Evolutionary conservation across 2,888 invertebrate genomes (phyloP).

Genomic region (Abrostola triplasia): DNA sequence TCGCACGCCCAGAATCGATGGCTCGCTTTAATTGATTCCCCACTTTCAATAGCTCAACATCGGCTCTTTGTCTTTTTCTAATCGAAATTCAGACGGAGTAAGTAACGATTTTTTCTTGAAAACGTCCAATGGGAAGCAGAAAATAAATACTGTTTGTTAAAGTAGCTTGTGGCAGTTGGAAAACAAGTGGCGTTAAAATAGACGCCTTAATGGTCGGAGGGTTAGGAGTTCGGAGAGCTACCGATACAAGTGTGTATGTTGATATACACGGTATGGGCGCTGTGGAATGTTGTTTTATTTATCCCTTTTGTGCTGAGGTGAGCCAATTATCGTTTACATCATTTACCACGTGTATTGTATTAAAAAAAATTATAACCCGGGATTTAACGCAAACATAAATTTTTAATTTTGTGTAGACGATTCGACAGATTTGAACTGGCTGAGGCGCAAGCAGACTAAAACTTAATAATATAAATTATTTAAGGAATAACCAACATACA

Average conservation of each 20-base stretch:
- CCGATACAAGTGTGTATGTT: slow-evolving; percentile 53
- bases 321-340: too few relatives aligned
- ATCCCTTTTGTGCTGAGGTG: slow-evolving; percentile 8
- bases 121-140: slow-evolving; percentile 63
- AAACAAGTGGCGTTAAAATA: slow-evolving; percentile 64
- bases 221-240: slow-evolving; percentile 30
- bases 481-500: too few relatives aligned
- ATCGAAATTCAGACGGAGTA: slow-evolving; percentile 79
- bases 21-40: slow-evolving; percentile 86
- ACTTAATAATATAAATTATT: too few relatives aligned
- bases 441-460: too few relatives aligned
- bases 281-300: slow-evolving; percentile 34
- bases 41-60: slow-evolving; percentile 73
- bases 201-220: slow-evolving; percentile 59
- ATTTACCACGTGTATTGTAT: too few relatives aligned
- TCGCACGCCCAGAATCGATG: slow-evolving; percentile 79
- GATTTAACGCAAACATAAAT: too few relatives aligned
- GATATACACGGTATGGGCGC: slow-evolving; percentile 29
- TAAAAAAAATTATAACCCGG: too few relatives aligned
- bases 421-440: too few relatives aligned
- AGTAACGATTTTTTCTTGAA: slow-evolving; percentile 78
- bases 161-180: slow-evolving; percentile 65
- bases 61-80: slow-evolving; percentile 83
- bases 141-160: slow-evolving; percentile 74
- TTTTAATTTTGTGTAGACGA: too few relatives aligned